Base-by-base conservation (phyloP, 2,797 vertebrate species). In the Anisognathus igniventris region DNA sequence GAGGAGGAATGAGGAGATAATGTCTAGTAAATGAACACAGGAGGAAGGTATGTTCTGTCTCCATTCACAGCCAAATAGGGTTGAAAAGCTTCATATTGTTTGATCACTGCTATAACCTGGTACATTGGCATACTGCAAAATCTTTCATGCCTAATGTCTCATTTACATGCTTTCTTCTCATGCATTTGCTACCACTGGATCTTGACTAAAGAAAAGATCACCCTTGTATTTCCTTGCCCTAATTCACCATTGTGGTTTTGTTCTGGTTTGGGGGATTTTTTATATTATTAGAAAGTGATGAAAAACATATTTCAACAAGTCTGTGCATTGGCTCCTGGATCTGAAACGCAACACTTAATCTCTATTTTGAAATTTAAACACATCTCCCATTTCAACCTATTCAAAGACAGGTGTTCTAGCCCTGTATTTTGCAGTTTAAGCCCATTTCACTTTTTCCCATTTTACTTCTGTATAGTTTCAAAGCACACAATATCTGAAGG, bases 1-100 rank as follows among this genome's bases (percentile, higher is more conserved):
- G 33, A 87, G 44, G 21, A 96, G 45, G 27, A 92, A 62, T 23
- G 19, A n/a, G 18, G 33, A 88, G 74, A 85, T 85, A 92, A 87
- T 30, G 60, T 89, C 53, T 79, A 45, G 64, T 60, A 87, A 89
- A 85, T 62, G 35, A 87, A 39, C n/a, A 60, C 28, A 75, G 17
- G 12, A 79, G 48, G 28, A 89, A 82, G 28, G 7, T 51, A 30
- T 90, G 6, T 39, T 93, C 56, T 79, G 25, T 53, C 28, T 42
- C 33, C 51, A 22, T 62, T 81, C 56, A 25, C 30, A 73, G 64
- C 7, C 64, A 92, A 47, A 70, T 16, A 57, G 24, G 27, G 3
- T 66, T 90, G 56, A 42, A 93, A 84, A 58, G 20, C 21, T 65
- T 81, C 31, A 25, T 27, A 23, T 51, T 73, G 33, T 93, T 87